Evolutionary conservation across 2,888 invertebrate species (phyloP), one percentile per base, ranked within the genome.

Genomic region (Luperina testacea): DNA sequence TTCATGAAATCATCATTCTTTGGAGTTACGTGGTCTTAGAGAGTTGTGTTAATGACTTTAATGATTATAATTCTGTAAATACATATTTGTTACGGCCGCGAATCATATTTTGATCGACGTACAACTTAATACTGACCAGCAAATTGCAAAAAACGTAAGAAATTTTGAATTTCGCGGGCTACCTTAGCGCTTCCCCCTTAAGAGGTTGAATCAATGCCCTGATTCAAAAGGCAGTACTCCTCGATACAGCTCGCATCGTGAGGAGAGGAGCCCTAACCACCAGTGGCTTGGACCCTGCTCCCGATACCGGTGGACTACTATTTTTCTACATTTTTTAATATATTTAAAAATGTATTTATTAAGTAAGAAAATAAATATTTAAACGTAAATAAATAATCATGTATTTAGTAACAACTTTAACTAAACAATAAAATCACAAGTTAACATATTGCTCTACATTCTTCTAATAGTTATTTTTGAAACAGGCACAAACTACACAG

Each of bases 351-450:
- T 11, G 24, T 4, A 11, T 11, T 57, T 57, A 24, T 9, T 24
- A 57, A 57, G 24, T 24, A 59, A n/a, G 11, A 59, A 59, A 59
- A 59, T n/a, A n/a, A 59, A 59, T 13, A 45, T 9, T 8, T 2
- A 57, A 57, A 57, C 9, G 1, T 13, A 59, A n/a, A 77, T 75
- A 79, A 82, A 88, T 86, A 77, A 80, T 81, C 74, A 78, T 81
- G 71, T 77, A 78, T 85, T 87, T 81, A 82, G 77, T 82, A 82
- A 89, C 85, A 87, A 79, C 53, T 80, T 78, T 72, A 85, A 85
- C 77, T 86, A 88, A 86, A 79, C 67, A 84, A 81, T 87, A 75
- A 83, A 87, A 87, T 85, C 85, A 87, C 87, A 88, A 72, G 68
- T 80, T 88, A 83, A 79, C 77, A 74, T 77, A 87, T 88, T 78